A percentile compares a stretch with the other conserved stretches of the same genome.
phyloP scores from a whole-genome alignment of 2,888 invertebrate genomes.

The Sinotaia quadrata region DNA sequence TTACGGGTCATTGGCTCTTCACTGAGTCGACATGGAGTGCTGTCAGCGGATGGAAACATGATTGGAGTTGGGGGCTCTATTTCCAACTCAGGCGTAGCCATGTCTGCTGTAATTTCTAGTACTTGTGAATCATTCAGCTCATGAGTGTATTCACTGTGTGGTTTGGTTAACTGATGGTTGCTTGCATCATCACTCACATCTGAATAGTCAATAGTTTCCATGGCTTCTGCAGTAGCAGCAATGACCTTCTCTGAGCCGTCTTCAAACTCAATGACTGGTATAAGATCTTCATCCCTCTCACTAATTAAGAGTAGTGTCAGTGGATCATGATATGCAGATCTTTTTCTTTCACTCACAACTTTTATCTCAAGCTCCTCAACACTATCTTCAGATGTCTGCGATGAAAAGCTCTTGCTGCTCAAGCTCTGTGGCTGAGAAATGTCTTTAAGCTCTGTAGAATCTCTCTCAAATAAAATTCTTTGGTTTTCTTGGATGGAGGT shows the following conservation, averaged over 20 bases:
- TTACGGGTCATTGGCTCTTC: not conserved
- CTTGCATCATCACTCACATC: too few relatives aligned
- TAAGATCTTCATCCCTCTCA: not conserved
- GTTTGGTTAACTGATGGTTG: too few relatives aligned
- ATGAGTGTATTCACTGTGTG: too few relatives aligned
- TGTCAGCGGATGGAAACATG: not conserved
- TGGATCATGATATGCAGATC: too few relatives aligned
- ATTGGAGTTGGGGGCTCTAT: conserved; percentile 21
- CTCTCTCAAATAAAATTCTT: too few relatives aligned
- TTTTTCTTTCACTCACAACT: not conserved
- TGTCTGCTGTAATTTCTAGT: conserved; percentile 1
- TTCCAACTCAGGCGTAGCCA: conserved; percentile 5
- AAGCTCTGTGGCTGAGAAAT: too few relatives aligned
- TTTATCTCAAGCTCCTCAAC: not conserved
- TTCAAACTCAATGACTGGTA: conserved; percentile 32
- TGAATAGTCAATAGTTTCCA: conserved; percentile 12
- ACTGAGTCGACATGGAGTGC: not conserved
- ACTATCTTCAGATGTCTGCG: too few relatives aligned
- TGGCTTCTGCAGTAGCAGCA: conserved; percentile 21
- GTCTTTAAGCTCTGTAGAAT: too few relatives aligned
- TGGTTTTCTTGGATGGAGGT: too few relatives aligned
- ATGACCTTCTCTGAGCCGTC: conserved; percentile 31
- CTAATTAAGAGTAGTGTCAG: too few relatives aligned
- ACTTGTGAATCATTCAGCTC: not conserved
- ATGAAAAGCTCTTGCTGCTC: too few relatives aligned